Conservation (phyloP, 2,113 vertebrate species). For the Seriola dumerili region DNA sequence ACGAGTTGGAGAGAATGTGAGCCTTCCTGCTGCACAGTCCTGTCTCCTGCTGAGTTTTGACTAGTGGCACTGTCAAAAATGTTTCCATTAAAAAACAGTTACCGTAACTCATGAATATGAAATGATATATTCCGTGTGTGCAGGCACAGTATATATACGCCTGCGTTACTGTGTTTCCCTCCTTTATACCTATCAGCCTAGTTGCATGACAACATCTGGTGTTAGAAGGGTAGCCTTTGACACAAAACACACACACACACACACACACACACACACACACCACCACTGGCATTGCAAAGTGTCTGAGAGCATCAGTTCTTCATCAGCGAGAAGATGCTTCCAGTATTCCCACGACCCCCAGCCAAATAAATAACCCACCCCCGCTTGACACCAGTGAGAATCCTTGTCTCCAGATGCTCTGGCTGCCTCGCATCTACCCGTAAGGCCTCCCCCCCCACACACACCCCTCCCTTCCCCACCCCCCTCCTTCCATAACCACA, state of each 20-base stretch:
- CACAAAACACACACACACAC: slow-evolving; percentile 26
- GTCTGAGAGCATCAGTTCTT: slow-evolving; percentile 44
- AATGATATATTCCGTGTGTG: not conserved
- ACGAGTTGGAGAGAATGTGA: not conserved
- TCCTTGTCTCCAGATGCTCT: slow-evolving; percentile 64
- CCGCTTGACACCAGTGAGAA: slow-evolving; percentile 61
- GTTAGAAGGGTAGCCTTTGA: slow-evolving; percentile 1
- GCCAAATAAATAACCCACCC: slow-evolving; percentile 61
- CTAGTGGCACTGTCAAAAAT: slow-evolving; percentile 25
- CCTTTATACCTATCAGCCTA: not conserved
- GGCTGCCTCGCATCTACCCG: slow-evolving; percentile 35
- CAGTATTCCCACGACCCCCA: slow-evolving; percentile 64
- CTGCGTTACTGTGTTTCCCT: not conserved
- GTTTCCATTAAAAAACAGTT: slow-evolving; percentile 19
- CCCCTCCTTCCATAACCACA: slow-evolving; percentile 31
- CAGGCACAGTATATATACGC: not conserved
- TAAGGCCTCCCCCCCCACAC: not conserved
- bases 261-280: too few relatives aligned
- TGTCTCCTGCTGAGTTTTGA: slow-evolving; percentile 30
- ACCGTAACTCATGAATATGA: slow-evolving; percentile 36
- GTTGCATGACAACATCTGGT: slow-evolving; percentile 4
- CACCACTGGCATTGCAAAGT: not conserved
- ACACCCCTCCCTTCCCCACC: not conserved
- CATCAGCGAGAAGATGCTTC: slow-evolving; percentile 52
- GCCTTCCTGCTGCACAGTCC: slow-evolving; percentile 5